Conservation (phyloP, 2,113 vertebrate species). For the Campylomormyrus tamandua region DNA sequence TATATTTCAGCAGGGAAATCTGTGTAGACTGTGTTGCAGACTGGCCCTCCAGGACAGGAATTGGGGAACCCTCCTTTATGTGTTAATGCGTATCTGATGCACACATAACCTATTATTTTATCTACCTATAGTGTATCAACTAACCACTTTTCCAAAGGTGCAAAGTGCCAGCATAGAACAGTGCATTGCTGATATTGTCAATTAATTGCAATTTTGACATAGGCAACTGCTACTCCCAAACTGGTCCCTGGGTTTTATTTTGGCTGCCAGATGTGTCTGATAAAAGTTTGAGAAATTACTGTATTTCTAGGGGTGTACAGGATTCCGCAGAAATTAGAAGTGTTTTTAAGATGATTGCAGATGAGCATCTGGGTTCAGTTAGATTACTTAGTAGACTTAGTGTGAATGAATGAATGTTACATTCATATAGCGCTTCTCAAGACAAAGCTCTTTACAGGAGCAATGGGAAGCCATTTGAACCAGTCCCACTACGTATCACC, state of each 20-base stretch:
- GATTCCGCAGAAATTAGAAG: not conserved
- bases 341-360: not conserved
- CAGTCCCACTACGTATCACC: not conserved
- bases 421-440: not conserved
- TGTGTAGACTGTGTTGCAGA: not conserved
- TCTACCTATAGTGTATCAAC: not conserved
- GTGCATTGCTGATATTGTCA: too few species aligned
- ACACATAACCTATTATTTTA: not conserved
- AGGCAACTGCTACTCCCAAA: not conserved
- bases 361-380: not conserved
- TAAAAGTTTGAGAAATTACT: not conserved
- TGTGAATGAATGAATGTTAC: too few species aligned
- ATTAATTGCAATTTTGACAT: not conserved
- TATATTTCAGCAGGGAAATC: not conserved
- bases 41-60: not conserved
- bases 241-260: not conserved
- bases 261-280: not conserved
- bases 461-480: not conserved
- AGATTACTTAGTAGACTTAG: not conserved
- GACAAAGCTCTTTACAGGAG: not conserved
- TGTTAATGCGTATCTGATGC: not conserved
- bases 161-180: too few species aligned
- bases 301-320: not conserved
- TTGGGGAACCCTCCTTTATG: not conserved
- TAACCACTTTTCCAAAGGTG: not conserved